Percentiles rank a stretch among this genome's conserved stretches.
Evolutionary conservation across 1,140 invertebrate genomes (phyloP).

Genomic region (Wasmannia auropunctata): DNA sequence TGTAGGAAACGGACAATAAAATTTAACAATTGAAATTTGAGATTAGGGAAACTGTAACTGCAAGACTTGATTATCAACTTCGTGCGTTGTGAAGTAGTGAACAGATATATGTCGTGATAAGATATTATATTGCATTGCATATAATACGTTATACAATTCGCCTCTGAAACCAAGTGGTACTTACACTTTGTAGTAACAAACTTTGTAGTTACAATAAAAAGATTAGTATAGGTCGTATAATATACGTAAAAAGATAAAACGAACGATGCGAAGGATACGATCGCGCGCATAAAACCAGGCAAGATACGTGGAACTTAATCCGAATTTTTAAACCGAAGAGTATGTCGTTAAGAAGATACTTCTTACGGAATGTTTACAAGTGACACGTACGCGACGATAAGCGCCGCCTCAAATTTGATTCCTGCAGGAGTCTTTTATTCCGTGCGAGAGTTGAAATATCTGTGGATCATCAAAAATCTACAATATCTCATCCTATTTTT

Average conservation of each 20-base stretch:
- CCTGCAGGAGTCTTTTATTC: background rate
- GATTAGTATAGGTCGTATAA: background rate
- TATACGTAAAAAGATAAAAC: background rate
- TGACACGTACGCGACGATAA: slow-evolving; percentile 22
- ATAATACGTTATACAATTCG: background rate
- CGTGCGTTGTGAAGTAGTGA: background rate
- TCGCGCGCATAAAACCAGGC: background rate
- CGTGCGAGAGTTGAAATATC: background rate
- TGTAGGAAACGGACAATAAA: background rate
- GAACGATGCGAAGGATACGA: background rate
- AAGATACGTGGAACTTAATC: slow-evolving; percentile 24
- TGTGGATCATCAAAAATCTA: background rate
- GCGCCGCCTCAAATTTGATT: slow-evolving; percentile 4
- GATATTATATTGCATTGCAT: background rate
- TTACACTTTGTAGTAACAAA: background rate
- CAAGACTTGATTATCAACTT: background rate
- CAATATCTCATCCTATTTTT: background rate
- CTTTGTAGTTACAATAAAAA: background rate
- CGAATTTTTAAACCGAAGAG: background rate
- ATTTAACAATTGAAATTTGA: background rate
- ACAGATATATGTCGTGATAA: background rate
- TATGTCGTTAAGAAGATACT: background rate
- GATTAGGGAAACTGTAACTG: background rate
- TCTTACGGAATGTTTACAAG: slow-evolving; percentile 34
- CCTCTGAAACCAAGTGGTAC: background rate